Evolutionary conservation across 2,797 vertebrate species (phyloP), one percentile per base, ranked within the genome.

Genomic region (Xenopus petersii): DNA sequence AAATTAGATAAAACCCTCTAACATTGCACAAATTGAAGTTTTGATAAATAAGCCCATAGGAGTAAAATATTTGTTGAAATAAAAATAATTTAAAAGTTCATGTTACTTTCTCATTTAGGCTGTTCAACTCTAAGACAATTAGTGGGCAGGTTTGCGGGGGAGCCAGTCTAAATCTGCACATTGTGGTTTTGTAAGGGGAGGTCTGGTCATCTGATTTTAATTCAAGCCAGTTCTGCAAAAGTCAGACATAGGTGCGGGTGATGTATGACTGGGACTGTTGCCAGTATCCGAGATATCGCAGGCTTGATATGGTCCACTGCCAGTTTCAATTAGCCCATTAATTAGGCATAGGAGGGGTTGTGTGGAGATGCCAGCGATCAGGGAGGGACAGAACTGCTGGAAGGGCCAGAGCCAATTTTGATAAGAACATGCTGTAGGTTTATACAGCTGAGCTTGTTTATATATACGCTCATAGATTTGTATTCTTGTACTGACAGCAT

Each of bases 311-410:
- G 30, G 30, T 70, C 56, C 73, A 71, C 62, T 74, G 77, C 77
- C 77, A 79, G 77, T 74, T 74, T 79, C 71, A 79, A 74, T 74
- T 79, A 79, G 59, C 55, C 55, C 42, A 66, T 70, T 70, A 74
- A 79, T 70, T 66, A 70, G 66, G 61, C 70, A 79, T 65, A 65
- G 62, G 62, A 70, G 71, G 71, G 9, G 55, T 66, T 42, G 54
- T 79, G 77, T 47, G 66, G n/a, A 24, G n/a, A 36, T 5, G 77
- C 77, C 77, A 74, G 58, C 42, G 47, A 46, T 70, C 62, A 60
- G 77, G 77, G 76, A 73, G 76, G 71, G 73, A 64, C 75, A 33
- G 54, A 66, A 17, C 54, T 69, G 65, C 59, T 60, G 46, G 33
- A 51, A 78, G 56, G 60, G 17, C 36, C 56, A 60, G 51, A 60